Base-by-base conservation (phyloP, 2,888 invertebrate genomes). In the Euzetes globulus region DNA sequence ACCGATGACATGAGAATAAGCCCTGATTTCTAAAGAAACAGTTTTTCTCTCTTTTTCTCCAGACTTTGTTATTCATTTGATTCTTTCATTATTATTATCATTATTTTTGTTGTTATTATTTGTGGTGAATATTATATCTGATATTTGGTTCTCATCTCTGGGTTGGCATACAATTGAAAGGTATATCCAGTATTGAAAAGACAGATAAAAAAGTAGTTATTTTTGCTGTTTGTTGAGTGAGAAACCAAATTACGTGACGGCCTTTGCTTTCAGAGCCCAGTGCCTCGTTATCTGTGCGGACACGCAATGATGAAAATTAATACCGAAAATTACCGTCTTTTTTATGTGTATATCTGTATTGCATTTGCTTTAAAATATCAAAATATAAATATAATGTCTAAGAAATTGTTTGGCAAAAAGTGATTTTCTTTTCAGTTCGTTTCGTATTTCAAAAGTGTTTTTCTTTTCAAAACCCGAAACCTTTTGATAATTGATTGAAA, bases 271-370 rank as follows among this genome's bases (percentile, higher is more conserved):
- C 13, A 29, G 25, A 27, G 60, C 68, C n/a, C 27, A 15, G 60
- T 60, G 60, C 17, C n/a, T 60, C 4, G 22, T 27, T 58, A 27
- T 58, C 60, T 60, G 33, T 29, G 15, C 25, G n/a, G 15, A 68
- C 68, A 68, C 41, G 68, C 68, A 19, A 63, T 55, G 55, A 41
- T 68, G 29, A 63, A 63, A 63, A 63, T 63, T 37, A 68, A 68
- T 68, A 41, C 63, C 19, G 22, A 60, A 68, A 68, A 68, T 68
- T 68, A 37, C 68, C 45, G 68, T 41, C 17, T 68, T 37, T 58
- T 58, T 25, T 50, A 50, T n/a, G 11, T 47, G 17, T 55, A 55
- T 55, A 55, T 27, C n/a, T 29, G 3, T 60, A 60, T 60, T 27
- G 15, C 27, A 9, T 19, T 11, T 29, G 15, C 27, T 60, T 60